Percentiles rank a stretch among this genome's conserved stretches.
These are phyloP conservation scores for Lepilemur ruficaudatus DNA, from an alignment of 2,797 vertebrate species.

Conservation along the genomic window DNA sequence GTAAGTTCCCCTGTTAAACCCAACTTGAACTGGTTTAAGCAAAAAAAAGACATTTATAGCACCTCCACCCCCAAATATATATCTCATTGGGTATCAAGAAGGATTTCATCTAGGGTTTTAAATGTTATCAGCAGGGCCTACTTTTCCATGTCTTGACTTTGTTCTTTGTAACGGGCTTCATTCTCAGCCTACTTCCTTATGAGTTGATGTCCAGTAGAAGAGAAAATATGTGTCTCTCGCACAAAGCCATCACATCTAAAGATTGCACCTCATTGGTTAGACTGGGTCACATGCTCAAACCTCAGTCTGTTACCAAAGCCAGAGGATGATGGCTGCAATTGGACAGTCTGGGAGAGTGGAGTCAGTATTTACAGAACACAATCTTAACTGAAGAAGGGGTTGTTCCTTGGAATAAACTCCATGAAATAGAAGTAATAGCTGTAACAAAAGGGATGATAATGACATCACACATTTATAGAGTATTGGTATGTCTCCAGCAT, in stretches of 20 bases:
- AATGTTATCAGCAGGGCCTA: background rate
- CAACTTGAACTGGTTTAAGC: background rate
- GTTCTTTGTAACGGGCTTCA: background rate
- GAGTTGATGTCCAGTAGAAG: background rate
- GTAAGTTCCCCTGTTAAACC: background rate
- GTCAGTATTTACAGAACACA: background rate
- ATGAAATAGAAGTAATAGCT: background rate
- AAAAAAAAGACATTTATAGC: background rate
- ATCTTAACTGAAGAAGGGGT: background rate
- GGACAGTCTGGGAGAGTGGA: background rate
- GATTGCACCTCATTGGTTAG: background rate
- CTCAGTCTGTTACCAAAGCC: background rate
- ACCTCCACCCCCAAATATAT: background rate
- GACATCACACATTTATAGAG: background rate
- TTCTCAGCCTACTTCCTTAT: background rate
- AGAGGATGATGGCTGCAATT: background rate
- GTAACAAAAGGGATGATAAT: background rate
- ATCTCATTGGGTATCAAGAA: background rate
- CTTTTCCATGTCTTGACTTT: background rate
- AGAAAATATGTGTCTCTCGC: background rate
- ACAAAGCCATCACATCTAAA: background rate
- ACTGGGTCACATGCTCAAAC: background rate
- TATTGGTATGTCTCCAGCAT: background rate
- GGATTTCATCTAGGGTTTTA: background rate
- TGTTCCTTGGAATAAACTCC: background rate